A percentile compares a stretch with the other conserved stretches of the same genome.
These are phyloP conservation scores for Crossocerus cetratus DNA, from an alignment of 2,888 invertebrate genomes.

Conservation along the genomic window DNA sequence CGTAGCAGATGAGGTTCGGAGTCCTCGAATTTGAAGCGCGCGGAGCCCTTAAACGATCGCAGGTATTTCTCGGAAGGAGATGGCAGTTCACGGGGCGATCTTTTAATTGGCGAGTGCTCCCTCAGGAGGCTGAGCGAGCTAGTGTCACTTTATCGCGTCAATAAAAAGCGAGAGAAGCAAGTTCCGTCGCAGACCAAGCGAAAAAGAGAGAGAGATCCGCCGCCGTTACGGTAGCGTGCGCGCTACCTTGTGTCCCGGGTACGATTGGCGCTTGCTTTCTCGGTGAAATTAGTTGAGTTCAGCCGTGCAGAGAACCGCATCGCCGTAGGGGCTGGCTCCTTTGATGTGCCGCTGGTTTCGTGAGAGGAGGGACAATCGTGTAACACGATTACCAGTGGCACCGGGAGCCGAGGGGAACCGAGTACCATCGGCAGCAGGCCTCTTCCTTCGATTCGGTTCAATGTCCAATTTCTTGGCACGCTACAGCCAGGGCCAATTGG, in stretches of 20 bases:
- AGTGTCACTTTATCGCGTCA: too few relatives aligned
- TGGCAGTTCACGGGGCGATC: too few relatives aligned
- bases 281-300: slow-evolving; percentile 52
- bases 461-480: slow-evolving; percentile 48
- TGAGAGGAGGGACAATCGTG: slow-evolving; percentile 50
- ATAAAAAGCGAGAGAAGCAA: too few relatives aligned
- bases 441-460: slow-evolving; percentile 27
- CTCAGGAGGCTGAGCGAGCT: too few relatives aligned
- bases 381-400: slow-evolving; percentile 52
- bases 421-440: slow-evolving; percentile 1
- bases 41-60: too few relatives aligned
- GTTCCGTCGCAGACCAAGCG: slow-evolving; percentile 7
- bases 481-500: slow-evolving; percentile 15
- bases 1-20: too few relatives aligned
- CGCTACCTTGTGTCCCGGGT: slow-evolving; percentile 30
- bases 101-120: too few relatives aligned
- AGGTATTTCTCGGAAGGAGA: too few relatives aligned
- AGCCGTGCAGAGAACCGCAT: slow-evolving; percentile 53
- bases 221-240: slow-evolving; percentile 4
- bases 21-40: too few relatives aligned
- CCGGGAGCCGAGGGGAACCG: too few relatives aligned
- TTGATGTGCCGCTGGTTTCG: slow-evolving; percentile 54
- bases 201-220: not conserved
- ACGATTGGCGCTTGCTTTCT: slow-evolving; percentile 39
- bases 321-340: slow-evolving; percentile 47